Evolutionary conservation across 2,888 invertebrate genomes (phyloP), one percentile per base, ranked within the genome.

Genomic region (Lymantria monacha): DNA sequence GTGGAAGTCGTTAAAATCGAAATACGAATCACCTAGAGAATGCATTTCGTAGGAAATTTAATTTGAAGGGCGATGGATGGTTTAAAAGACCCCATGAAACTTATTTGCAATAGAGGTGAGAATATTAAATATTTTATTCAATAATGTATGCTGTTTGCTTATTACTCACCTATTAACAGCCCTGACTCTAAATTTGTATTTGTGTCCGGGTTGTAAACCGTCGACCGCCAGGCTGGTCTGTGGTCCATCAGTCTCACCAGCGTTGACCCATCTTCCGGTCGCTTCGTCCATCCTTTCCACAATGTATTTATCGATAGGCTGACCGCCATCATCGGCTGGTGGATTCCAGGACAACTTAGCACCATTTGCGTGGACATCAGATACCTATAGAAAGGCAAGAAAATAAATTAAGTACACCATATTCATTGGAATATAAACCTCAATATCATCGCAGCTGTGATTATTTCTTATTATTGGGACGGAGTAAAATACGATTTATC

Each of bases 121-220:
- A 22, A 22, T 5, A 22, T 5, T 22, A 22, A 22, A 22, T 22
- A 22, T 22, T 22, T 22, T 2, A 5, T 22, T 22, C 22, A 22
- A 22, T 3, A 22, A 22, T 22, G 22, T 22, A 22, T 22, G 22
- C 5, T 2, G 22, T 22, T 33, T 33, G 7, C 2, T 8, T 14
- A 3, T 30, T 15, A 9, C 70, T 59, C 0, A 91, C 79, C 97
- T 96, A 81, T 99, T 99, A 49, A 98, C 97, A 30, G 99, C 99
- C 53, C 97, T 94, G 0, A 99, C 99, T 50, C 99, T 93, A 93
- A 99, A 99, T 91, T 99, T 98, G 91, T 99, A 99, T 82, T 97
- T 98, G 76, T 98, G 98, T 63, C 97, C 98, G 0, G 98, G 98
- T 40, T 94, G 94, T 0, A 99, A 92, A 0, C 97, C 97, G 49